These are phyloP conservation scores for Rhynchomys soricoides DNA, from an alignment of 2,113 vertebrate genomes.

Conservation along the genomic window DNA sequence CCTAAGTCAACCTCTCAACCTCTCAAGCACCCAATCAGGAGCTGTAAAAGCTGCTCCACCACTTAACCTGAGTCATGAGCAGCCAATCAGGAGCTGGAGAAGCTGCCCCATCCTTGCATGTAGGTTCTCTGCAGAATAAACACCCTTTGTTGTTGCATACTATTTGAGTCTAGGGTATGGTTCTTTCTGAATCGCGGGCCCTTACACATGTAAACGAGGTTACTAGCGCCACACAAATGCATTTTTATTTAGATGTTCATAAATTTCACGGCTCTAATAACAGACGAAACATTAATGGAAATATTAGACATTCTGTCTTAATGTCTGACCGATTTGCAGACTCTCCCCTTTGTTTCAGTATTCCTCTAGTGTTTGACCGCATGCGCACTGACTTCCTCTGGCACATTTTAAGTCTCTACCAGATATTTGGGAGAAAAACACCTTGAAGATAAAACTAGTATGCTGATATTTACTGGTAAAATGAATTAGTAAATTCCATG, in stretches of 20 bases:
- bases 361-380: slow-evolving; percentile 86
- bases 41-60: no score
- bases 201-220: background rate
- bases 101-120: no score
- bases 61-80: no score
- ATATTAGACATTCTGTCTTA: slow-evolving; percentile 74
- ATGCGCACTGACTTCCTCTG: slow-evolving; percentile 78
- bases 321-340: slow-evolving; percentile 88
- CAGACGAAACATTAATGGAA: slow-evolving; percentile 80
- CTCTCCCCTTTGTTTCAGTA: slow-evolving; percentile 94
- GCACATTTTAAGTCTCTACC: slow-evolving; percentile 57
- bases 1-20: no score
- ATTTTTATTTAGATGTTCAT: slow-evolving; percentile 86
- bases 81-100: no score
- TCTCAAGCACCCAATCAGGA: no score
- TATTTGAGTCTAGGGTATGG: no score
- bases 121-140: no score
- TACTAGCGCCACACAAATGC: slow-evolving; percentile 69
- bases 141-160: no score
- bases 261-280: slow-evolving; percentile 83
- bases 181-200: no score
- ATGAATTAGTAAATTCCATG: slow-evolving; percentile 62
- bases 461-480: slow-evolving; percentile 75
- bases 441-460: slow-evolving; percentile 71
- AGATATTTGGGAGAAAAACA: slow-evolving; percentile 54